Base-by-base conservation (phyloP, 2,888 invertebrate genomes). In the Parnassius glacialis region DNA sequence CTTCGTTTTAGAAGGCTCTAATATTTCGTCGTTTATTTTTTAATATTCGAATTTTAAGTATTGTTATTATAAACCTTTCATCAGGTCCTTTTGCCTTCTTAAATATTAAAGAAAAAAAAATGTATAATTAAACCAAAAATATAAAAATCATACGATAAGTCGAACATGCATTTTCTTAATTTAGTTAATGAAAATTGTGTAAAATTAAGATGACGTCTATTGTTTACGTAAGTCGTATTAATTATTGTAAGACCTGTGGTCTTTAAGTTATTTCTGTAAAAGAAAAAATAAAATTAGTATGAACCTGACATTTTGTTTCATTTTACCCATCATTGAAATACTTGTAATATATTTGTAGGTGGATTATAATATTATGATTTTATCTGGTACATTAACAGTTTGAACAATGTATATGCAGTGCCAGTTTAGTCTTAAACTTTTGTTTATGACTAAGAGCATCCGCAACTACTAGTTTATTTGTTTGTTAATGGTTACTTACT, bases 191-290 rank as follows among this genome's bases (percentile, higher is more conserved):
- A 34, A 34, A 57, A 34, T 34, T 34, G 42, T 63, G 56, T 56
- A 41, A 45, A 48, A 57, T 67, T 61, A 66, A 66, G 65, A 68
- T 68, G 59, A 67, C 62, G 67, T 69, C 60, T 67, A 65, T 61
- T 67, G 65, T 67, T 66, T 66, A 67, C 69, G 59, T 64, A 65
- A 69, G 71, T 70, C 68, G 67, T 71, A 67, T 60, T 55, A 65
- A 55, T 69, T 68, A 65, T 65, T 67, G 90, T 89, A 90, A 87
- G 90, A 88, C 89, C 89, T 78, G 60, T 90, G 90, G 89, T 90
- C 90, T 88, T 73, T 87, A 87, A 87, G 84, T 75, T 78, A 78
- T 73, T 74, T 68, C 64, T 68, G 57, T 66, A 68, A 66, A 79
- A 81, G 70, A 71, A 65, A 71, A 70, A 47, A 73, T 74, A 75